phyloP scores from a whole-genome alignment of 2,888 invertebrate genomes.

The Melanostoma mellinum region DNA sequence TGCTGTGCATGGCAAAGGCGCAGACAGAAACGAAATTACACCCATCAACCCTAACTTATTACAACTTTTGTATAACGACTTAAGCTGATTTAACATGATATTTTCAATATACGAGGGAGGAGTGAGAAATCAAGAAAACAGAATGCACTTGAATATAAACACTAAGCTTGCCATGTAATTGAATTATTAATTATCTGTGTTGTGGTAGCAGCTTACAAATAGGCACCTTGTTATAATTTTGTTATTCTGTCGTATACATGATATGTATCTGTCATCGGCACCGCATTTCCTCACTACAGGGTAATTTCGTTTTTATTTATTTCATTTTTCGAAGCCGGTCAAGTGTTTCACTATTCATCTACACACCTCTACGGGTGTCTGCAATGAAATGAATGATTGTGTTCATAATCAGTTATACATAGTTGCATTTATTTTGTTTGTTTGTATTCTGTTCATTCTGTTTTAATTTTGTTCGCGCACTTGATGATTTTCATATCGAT shows the following conservation, averaged over 20 bases:
- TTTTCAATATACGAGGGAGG: conserved; percentile 15
- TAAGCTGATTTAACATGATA: conserved; percentile 65
- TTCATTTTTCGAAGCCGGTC: conserved; percentile 43
- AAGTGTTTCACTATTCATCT: conserved; percentile 44
- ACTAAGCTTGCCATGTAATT: conserved; percentile 57
- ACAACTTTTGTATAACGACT: conserved; percentile 32
- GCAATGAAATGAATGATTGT: conserved; percentile 14
- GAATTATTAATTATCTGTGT: conserved; percentile 56
- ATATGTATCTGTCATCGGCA: not conserved
- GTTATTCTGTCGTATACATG: conserved; percentile 3
- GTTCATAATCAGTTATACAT: conserved; percentile 27
- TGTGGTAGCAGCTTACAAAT: conserved; percentile 36
- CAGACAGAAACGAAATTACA: conserved; percentile 38
- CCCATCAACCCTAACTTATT: conserved; percentile 43
- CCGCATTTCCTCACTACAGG: conserved; percentile 43
- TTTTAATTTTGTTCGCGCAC: conserved; percentile 7
- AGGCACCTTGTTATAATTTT: conserved; percentile 33
- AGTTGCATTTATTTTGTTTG: not conserved
- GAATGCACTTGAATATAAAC: conserved; percentile 57
- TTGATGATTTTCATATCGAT: conserved; percentile 17
- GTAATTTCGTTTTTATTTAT: conserved; percentile 57
- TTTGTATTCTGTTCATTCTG: not conserved
- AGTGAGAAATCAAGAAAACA: conserved; percentile 38
- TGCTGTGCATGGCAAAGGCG: conserved; percentile 22
- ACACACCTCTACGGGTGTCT: conserved; percentile 10